These are phyloP conservation scores for Glaucidium brasilianum DNA, from an alignment of 2,113 vertebrate genomes.

Conservation along the genomic window DNA sequence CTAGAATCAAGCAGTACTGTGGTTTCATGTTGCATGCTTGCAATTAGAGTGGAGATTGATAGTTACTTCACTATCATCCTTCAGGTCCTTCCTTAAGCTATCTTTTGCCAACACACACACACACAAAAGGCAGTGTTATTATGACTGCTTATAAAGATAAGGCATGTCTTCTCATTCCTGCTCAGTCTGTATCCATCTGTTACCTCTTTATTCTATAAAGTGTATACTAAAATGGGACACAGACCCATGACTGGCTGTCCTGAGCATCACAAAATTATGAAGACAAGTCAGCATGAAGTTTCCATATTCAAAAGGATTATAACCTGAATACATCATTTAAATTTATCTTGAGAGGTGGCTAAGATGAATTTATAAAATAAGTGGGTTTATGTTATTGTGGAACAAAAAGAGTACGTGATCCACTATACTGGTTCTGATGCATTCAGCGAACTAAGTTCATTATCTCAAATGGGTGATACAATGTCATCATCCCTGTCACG, in stretches of 20 bases:
- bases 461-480: neutral
- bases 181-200: neutral
- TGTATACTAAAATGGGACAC: neutral
- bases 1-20: neutral
- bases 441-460: neutral
- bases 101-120: neutral
- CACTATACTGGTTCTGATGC: neutral
- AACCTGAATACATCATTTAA: neutral
- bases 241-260: neutral
- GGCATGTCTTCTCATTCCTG: neutral
- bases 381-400: fast-evolving
- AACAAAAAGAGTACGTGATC: neutral
- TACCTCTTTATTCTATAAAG: neutral
- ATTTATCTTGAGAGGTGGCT: neutral
- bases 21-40: neutral
- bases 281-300: neutral
- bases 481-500: fast-evolving
- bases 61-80: neutral
- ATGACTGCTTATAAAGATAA: neutral
- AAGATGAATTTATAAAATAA: neutral
- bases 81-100: neutral
- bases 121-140: neutral
- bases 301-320: neutral
- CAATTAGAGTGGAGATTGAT: constrained; percentile 4
- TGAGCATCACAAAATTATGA: neutral